Conservation (phyloP, 2,113 vertebrate species). For the Sylvilagus bachmani region DNA sequence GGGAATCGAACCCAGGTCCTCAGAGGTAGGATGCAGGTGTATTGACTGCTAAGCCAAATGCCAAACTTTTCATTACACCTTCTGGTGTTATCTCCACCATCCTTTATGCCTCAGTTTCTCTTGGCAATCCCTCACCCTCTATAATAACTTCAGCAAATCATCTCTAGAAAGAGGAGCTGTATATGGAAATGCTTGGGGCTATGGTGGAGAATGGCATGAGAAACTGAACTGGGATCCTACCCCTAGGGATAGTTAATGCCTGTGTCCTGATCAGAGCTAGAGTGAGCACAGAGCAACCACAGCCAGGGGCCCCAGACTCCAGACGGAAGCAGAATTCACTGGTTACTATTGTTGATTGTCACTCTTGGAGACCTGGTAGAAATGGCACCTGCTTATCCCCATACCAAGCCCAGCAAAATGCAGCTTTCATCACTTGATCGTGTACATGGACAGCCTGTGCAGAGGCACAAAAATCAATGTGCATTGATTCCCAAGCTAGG, state of each 20-base stretch:
- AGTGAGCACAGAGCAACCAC: not conserved
- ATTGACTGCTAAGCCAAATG: no score
- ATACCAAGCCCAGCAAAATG: conserved; percentile 84
- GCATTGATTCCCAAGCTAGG: conserved; percentile 88
- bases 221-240: not conserved
- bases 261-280: not conserved
- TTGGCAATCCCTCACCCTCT: not conserved
- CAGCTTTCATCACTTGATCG: conserved; percentile 80
- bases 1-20: no score
- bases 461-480: conserved; percentile 88
- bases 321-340: not conserved
- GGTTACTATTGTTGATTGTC: conserved; percentile 51
- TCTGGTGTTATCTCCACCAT: no score
- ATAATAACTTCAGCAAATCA: not conserved
- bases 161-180: not conserved
- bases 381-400: conserved; percentile 79
- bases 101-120: not conserved
- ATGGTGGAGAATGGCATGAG: not conserved
- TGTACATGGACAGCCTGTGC: conserved; percentile 78
- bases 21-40: no score
- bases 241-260: not conserved
- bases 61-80: no score
- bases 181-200: not conserved
- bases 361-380: conserved; percentile 74
- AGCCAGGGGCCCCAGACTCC: not conserved